Evolutionary conservation across 1,140 invertebrate species (phyloP).

Genomic region (Pseudomyrmex pallidus): DNA sequence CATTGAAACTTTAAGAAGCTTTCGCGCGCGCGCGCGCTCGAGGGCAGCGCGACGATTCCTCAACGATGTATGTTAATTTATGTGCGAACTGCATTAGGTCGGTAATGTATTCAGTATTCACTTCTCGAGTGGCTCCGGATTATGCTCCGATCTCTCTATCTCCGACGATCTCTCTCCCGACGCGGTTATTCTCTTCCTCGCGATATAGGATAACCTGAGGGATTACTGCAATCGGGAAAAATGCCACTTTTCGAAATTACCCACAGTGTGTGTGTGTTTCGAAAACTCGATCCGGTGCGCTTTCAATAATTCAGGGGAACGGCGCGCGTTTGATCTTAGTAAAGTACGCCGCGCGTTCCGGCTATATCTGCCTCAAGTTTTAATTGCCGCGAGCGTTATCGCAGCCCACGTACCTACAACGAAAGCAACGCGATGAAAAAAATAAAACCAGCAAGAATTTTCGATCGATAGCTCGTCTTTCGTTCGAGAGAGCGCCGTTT

Average conservation of each 20-base stretch:
- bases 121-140: conserved; percentile 50
- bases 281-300: not conserved
- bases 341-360: not conserved
- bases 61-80: conserved; percentile 73
- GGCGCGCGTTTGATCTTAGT: not conserved
- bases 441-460: conserved; percentile 8
- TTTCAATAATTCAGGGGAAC: conserved; percentile 12
- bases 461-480: not conserved
- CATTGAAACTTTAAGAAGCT: conserved; percentile 74
- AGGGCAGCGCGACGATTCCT: conserved; percentile 45
- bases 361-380: not conserved
- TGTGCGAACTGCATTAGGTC: conserved; percentile 71
- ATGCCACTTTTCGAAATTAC: not conserved
- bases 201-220: not conserved
- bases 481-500: no score
- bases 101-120: conserved; percentile 73
- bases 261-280: not conserved
- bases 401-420: not conserved
- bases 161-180: conserved; percentile 23
- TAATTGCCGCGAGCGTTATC: conserved; percentile 38
- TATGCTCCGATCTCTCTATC: conserved; percentile 48
- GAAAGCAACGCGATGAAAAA: conserved; percentile 7
- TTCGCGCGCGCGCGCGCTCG: conserved; percentile 35
- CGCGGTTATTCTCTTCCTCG: not conserved
- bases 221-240: conserved; percentile 24